Percentiles rank a stretch among this genome's conserved stretches.
These are phyloP conservation scores for Cryptus armator DNA, from an alignment of 2,888 invertebrate genomes.

Conservation along the genomic window DNA sequence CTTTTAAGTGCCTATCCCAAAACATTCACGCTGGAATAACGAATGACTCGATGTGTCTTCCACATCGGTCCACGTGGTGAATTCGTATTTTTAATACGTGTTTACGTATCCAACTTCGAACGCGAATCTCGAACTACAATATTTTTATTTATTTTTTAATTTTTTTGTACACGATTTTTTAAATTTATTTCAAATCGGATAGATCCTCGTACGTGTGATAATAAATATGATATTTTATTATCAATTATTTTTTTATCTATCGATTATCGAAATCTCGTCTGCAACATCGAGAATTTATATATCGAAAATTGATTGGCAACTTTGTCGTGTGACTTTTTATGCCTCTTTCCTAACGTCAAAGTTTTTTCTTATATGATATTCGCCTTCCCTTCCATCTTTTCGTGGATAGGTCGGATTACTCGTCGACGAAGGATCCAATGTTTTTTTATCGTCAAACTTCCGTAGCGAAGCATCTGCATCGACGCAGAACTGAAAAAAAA, in stretches of 20 bases:
- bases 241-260: background rate
- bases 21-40: conserved; percentile 57
- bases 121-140: background rate
- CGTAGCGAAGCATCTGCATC: conserved; percentile 47
- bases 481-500: background rate
- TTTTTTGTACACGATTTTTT: background rate
- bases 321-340: conserved; percentile 1
- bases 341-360: background rate
- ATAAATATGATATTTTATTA: no score
- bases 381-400: background rate
- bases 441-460: conserved; percentile 63
- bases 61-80: conserved; percentile 38
- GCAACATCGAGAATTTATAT: conserved; percentile 1
- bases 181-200: background rate
- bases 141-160: background rate
- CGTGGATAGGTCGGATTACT: conserved; percentile 16
- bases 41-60: conserved; percentile 56
- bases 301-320: conserved; percentile 39
- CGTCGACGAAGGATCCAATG: conserved; percentile 32
- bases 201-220: background rate
- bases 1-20: conserved; percentile 50
- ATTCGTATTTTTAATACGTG: conserved; percentile 45
- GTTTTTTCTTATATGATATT: conserved; percentile 4
- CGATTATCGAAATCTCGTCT: background rate
- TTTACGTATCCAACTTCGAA: conserved; percentile 5